Evolutionary conservation across 2,797 vertebrate species (phyloP), one percentile per base, ranked within the genome.

Genomic region (Oryzias dopingdopingensis): DNA sequence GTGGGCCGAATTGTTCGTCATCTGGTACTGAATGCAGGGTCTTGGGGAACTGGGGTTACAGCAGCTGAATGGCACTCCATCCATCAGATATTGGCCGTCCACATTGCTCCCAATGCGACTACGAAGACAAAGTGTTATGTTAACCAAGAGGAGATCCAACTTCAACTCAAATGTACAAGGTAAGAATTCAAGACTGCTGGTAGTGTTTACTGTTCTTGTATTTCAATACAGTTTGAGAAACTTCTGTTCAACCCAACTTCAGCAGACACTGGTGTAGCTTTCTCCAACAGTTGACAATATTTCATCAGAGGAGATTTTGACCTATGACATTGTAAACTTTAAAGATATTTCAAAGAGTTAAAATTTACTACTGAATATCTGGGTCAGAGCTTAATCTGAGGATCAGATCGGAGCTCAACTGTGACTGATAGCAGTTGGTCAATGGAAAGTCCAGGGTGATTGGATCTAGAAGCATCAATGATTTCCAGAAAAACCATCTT

Each of bases 51-150:
- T 93, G 60, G 97, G 97, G 80, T 99, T 99, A 78, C 97, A 99
- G 92, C 97, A 99, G 90, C 97, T 98, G 90, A 99, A 99, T 0
- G 97, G 97, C 48, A 99, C 96, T 0, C 94, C 95, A 0, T 99
- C 96, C 89, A 98, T 93, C 89, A 99, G 86, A 82, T 95, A 99
- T 81, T 95, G 92, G 41, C 97, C 93, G 0, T 99, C 97, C 82
- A 99, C 95, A 0, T 99, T 99, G 90, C 97, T 99, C 82, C 94
- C 94, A 71, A 98, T 93, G 24, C 97, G 97, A 67, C 97, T 99
- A 45, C 70, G 52, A 54, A 57, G 65, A 66, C 56, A 60, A 78
- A 64, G 52, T 42, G 59, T 75, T 53, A 59, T 59, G 49, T 58
- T 16, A 47, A 32, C 20, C 42, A 20, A 50, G 43, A 53, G 54